Base-by-base conservation (phyloP, 2,797 vertebrate genomes). In the Microctenopoma lineatum region DNA sequence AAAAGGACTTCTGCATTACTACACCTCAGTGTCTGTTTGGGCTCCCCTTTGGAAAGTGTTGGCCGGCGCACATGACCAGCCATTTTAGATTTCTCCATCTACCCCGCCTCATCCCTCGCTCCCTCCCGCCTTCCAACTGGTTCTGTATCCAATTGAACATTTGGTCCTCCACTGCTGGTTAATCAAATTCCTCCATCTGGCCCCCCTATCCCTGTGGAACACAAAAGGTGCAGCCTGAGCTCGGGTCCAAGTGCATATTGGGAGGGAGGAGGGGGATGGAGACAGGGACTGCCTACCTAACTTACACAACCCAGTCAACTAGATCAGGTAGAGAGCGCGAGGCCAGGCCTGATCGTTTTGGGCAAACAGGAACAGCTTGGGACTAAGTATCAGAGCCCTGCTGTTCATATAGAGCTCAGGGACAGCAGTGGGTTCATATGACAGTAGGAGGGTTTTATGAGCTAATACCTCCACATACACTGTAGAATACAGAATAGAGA, bases 141-240 rank as follows among this genome's bases (percentile, higher is more conserved):
- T 96, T 97, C 96, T 96, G 96, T 96, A 97, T 98, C 97, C 97
- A 98, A 98, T 96, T 96, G 96, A 98, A 98, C 97, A 98, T 97
- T 99, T 98, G 97, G 97, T 97, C 96, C 96, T 98, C 96, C 95
- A 96, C 97, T 98, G 96, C 97, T 96, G 96, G 96, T 98, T 98
- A 98, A 98, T 98, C 97, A 98, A 98, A 98, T 98, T 97, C 97
- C 96, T 98, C 98, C 97, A 98, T 98, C 97, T 98, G 98, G 96
- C 96, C 95, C 94, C 94, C 93, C 72, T 91, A 84, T 97, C 96
- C 96, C 97, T 88, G 93, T 93, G 96, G 96, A 98, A 96, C 95
- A 94, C 95, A 96, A 96, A 97, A 98, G 96, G 96, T 97, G 96
- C 96, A 96, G 96, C 93, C 92, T 93, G 96, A 96, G 96, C 96